Conservation (phyloP, 1,140 invertebrate species). For the Dufourea novaeangliae region DNA sequence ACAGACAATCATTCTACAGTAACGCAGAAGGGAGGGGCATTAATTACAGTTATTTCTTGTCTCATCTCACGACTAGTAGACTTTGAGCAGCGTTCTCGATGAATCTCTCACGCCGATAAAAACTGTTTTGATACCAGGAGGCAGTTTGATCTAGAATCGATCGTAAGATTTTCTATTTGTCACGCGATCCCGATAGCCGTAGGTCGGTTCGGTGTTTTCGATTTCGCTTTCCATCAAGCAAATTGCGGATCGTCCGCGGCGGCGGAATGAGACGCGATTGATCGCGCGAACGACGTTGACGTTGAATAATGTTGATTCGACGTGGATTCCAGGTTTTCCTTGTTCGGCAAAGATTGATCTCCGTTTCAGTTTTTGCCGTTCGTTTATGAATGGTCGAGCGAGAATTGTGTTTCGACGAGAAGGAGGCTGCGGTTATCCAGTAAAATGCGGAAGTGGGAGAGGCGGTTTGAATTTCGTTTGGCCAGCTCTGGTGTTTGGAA, state of each 20-base stretch:
- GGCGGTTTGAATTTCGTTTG: no score
- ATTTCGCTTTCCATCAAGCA: background rate
- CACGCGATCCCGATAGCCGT: no score
- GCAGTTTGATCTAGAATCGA: no score
- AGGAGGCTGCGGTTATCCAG: background rate
- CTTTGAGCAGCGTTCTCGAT: background rate
- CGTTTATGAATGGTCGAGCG: background rate
- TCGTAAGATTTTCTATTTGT: no score
- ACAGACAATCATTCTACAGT: no score
- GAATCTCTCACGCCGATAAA: background rate
- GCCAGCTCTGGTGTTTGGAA: background rate
- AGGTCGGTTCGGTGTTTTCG: background rate
- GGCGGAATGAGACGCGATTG: background rate
- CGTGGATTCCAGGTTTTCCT: background rate
- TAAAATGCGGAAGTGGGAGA: background rate
- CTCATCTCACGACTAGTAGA: background rate
- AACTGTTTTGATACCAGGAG: no score
- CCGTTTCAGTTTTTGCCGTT: no score
- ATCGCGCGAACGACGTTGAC: background rate
- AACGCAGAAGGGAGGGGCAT: no score
- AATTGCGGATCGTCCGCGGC: background rate
- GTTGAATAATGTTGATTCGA: background rate
- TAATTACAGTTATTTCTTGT: background rate
- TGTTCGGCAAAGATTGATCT: background rate
- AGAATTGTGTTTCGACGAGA: background rate